phyloP scores from a whole-genome alignment of 2,797 vertebrate species.

The Lepidocolaptes lacrymiger region DNA sequence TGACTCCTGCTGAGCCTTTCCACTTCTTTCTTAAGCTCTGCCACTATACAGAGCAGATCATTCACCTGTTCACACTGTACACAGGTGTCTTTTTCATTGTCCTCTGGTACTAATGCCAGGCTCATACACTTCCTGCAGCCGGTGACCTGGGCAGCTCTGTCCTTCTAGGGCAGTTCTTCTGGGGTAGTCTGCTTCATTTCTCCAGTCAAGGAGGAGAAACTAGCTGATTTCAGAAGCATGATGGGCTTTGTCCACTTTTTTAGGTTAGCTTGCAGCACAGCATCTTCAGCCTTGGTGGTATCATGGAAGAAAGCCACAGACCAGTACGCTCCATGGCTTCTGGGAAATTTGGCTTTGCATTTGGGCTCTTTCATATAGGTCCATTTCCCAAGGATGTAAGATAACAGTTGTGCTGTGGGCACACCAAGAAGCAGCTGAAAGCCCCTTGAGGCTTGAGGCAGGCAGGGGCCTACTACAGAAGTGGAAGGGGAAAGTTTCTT shows the following conservation, averaged over 20 bases:
- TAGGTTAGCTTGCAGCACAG: not conserved
- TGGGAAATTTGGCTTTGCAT: not conserved
- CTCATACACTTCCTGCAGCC: not conserved
- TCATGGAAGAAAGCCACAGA: not conserved
- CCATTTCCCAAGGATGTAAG: not conserved
- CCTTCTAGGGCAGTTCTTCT: not conserved
- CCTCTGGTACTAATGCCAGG: not conserved
- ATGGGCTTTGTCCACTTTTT: not conserved
- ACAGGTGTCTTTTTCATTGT: not conserved
- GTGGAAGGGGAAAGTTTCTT: not conserved
- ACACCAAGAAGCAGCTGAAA: not conserved
- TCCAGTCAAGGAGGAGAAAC: not conserved
- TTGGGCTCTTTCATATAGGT: not conserved
- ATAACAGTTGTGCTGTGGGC: not conserved
- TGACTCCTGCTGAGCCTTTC: not conserved
- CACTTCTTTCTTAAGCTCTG: not conserved
- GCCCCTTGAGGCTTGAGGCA: not conserved
- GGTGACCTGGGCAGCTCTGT: not conserved
- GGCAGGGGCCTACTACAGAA: not conserved
- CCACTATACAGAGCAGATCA: not conserved
- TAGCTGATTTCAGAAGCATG: not conserved
- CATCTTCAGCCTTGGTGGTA: not conserved
- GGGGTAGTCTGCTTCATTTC: not conserved
- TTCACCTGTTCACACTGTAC: not conserved
- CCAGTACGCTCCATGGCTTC: fast-evolving